Percentiles rank a stretch among this genome's conserved stretches.
phyloP scores from a whole-genome alignment of 1,140 invertebrate genomes.

The Achroia grisella region DNA sequence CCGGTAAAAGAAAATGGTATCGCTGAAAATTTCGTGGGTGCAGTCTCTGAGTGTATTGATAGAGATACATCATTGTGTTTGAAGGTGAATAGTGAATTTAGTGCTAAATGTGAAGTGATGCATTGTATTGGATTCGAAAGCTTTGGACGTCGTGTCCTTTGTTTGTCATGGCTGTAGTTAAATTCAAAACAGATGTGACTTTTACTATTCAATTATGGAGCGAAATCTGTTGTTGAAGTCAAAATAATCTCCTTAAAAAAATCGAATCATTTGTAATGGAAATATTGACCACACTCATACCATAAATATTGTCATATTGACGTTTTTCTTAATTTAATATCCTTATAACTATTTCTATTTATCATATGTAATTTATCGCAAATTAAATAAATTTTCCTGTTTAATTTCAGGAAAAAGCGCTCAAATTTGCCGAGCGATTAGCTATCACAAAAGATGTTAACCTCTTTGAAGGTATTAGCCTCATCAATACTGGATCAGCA shows the following conservation, averaged over 20 bases:
- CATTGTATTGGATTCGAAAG: conserved; percentile 17
- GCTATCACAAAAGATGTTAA: conserved; percentile 43
- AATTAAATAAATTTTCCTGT: conserved; percentile 1
- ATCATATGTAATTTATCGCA: neutral
- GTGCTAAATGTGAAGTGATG: conserved; percentile 37
- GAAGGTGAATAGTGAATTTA: conserved; percentile 51
- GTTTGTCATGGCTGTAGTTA: neutral
- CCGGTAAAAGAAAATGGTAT: conserved; percentile 51
- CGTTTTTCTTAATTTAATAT: too few species aligned
- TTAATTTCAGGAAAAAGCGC: conserved; percentile 59
- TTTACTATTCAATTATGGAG: too few species aligned
- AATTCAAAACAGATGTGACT: neutral
- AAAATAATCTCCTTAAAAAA: too few species aligned
- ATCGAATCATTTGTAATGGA: too few species aligned
- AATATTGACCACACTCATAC: too few species aligned
- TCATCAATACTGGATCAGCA: conserved; percentile 58
- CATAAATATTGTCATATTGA: too few species aligned
- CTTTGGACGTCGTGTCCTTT: neutral
- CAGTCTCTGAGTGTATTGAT: conserved; percentile 58
- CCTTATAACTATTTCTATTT: too few species aligned
- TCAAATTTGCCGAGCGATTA: conserved; percentile 54
- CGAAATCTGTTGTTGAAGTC: too few species aligned
- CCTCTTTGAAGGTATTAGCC: conserved; percentile 51
- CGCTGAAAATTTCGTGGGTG: conserved; percentile 61
- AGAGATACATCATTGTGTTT: conserved; percentile 59